Conservation (phyloP, 2,888 invertebrate species). For the Lathronympha strigana region DNA sequence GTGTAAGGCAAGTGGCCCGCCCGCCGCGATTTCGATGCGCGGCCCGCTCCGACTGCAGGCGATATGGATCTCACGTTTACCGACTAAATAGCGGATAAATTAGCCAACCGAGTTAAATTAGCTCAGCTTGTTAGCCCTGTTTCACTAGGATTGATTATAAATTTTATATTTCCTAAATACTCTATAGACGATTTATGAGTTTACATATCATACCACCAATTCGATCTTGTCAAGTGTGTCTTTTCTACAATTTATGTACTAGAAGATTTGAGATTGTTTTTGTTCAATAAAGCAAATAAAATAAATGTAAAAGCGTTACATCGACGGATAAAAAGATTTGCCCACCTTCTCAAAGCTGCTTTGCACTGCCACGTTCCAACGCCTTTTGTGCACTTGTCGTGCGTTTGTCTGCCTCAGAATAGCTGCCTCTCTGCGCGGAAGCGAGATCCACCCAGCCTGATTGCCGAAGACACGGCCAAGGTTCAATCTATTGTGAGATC, state of each 20-base stretch:
- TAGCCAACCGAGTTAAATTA: conserved; percentile 77
- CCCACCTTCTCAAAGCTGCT: conserved; percentile 60
- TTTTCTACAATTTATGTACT: too few species aligned
- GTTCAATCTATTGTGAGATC: conserved; percentile 72
- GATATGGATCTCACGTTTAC: conserved; percentile 82
- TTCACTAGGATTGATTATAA: conserved; percentile 25
- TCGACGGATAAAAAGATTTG: conserved; percentile 49
- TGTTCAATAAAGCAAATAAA: neutral
- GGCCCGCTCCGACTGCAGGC: conserved; percentile 69
- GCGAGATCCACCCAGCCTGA: conserved; percentile 65
- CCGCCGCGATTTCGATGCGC: conserved; percentile 70
- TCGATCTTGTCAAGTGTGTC: too few species aligned
- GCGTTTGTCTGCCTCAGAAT: conserved; percentile 69
- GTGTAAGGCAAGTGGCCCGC: conserved; percentile 60
- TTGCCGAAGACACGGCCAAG: conserved; percentile 63
- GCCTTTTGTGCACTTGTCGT: conserved; percentile 73
- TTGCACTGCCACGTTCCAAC: conserved; percentile 65
- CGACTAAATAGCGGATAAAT: conserved; percentile 80
- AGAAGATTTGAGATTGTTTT: neutral
- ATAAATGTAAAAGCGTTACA: conserved; percentile 6
- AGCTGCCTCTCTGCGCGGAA: conserved; percentile 69
- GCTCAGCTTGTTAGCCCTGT: conserved; percentile 56
- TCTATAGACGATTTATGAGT: too few species aligned
- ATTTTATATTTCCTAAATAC: conserved; percentile 23
- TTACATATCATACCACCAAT: too few species aligned